Conservation (phyloP, 2,888 invertebrate species). For the Cosmorhoe ocellata region DNA sequence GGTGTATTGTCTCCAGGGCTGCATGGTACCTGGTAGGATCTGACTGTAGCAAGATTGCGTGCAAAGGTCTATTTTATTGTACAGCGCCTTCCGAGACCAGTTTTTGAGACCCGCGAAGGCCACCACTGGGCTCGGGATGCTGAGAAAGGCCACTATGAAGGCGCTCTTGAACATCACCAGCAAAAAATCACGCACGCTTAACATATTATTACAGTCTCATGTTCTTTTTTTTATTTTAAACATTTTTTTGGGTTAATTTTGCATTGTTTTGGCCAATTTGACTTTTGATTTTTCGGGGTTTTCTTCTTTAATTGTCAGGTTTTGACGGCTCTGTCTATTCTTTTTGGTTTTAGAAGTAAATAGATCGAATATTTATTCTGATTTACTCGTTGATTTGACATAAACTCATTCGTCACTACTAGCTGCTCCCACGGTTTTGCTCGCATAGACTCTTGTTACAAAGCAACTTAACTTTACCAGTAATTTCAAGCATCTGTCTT, state of each 20-base stretch:
- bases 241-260: slow-evolving; percentile 35
- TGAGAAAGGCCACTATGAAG: slow-evolving; percentile 62
- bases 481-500: too few relatives aligned
- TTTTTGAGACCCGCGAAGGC: slow-evolving; percentile 60
- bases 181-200: slow-evolving; percentile 49
- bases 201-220: slow-evolving; percentile 40
- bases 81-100: slow-evolving; percentile 66
- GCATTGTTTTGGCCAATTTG: slow-evolving; percentile 20
- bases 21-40: slow-evolving; percentile 41
- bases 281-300: slow-evolving; percentile 5
- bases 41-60: slow-evolving; percentile 70
- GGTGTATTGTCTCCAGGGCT: not conserved
- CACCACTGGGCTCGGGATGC: slow-evolving; percentile 61
- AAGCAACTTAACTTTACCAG: too few relatives aligned
- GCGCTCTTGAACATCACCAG: slow-evolving; percentile 67
- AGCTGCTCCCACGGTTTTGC: too few relatives aligned
- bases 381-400: too few relatives aligned
- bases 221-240: slow-evolving; percentile 32
- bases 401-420: too few relatives aligned
- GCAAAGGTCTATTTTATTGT: slow-evolving; percentile 69
- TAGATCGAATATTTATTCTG: not conserved
- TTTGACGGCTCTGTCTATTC: not conserved
- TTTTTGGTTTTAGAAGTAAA: not conserved
- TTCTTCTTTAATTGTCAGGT: slow-evolving; percentile 21
- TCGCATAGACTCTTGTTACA: too few relatives aligned